phyloP scores from a whole-genome alignment of 2,113 vertebrate species.

The Rhinichthys klamathensis region DNA sequence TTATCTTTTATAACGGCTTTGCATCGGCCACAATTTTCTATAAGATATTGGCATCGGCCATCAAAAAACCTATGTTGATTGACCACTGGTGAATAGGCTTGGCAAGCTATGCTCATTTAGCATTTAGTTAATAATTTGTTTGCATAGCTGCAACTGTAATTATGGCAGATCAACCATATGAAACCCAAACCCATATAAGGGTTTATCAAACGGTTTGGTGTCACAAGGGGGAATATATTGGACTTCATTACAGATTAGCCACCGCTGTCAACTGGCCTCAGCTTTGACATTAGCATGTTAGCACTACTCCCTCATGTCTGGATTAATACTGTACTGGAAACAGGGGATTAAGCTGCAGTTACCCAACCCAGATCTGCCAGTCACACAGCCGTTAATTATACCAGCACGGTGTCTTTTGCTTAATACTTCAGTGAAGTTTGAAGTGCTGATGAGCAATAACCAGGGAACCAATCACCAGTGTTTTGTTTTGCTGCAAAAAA shows the following conservation, averaged over 20 bases:
- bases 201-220: slow-evolving; percentile 6
- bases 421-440: slow-evolving; percentile 24
- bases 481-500: slow-evolving; percentile 23
- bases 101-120: neutral
- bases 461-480: slow-evolving; percentile 17
- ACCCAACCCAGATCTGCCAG: slow-evolving; percentile 43
- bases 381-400: slow-evolving; percentile 42
- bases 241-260: slow-evolving; percentile 46
- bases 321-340: slow-evolving; percentile 45
- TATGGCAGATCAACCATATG: neutral
- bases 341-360: slow-evolving; percentile 41
- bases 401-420: slow-evolving; percentile 33
- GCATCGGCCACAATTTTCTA: too few species aligned
- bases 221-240: slow-evolving; percentile 36
- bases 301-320: slow-evolving; percentile 35
- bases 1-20: too few species aligned
- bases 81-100: neutral
- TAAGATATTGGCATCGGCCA: too few species aligned
- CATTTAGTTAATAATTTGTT: neutral
- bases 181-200: slow-evolving; percentile 1
- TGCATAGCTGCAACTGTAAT: slow-evolving; percentile 6
- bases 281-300: slow-evolving; percentile 43
- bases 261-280: slow-evolving; percentile 35
- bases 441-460: slow-evolving; percentile 34
- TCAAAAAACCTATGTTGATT: too few species aligned